These are phyloP conservation scores for Pachyseris speciosa DNA, from an alignment of 64 coral and sea anemone species.

Conservation along the genomic window DNA sequence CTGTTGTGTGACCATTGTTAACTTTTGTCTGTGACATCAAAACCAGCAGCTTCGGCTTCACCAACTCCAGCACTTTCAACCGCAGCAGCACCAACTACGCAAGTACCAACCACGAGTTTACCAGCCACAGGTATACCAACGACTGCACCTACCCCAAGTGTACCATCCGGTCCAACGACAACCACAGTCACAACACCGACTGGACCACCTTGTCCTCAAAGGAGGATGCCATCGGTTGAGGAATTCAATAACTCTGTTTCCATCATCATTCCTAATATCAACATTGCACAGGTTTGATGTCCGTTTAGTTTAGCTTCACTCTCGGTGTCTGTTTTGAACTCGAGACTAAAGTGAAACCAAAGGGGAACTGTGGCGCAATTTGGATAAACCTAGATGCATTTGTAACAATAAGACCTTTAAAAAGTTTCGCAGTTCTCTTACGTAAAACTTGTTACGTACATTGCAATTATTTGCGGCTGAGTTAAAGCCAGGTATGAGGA, in stretches of 20 bases:
- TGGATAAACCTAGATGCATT: too few relatives aligned
- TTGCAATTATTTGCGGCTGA: too few relatives aligned
- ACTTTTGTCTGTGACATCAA: too few relatives aligned
- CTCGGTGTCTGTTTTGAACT: neutral
- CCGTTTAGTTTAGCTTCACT: neutral
- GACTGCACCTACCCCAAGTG: neutral
- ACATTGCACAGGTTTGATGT: neutral
- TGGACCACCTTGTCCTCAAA: neutral
- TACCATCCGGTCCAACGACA: neutral
- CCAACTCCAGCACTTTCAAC: too few relatives aligned
- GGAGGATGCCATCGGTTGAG: neutral
- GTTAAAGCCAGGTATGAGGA: too few relatives aligned
- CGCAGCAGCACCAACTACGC: neutral
- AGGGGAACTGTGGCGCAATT: too few relatives aligned
- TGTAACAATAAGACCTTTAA: too few relatives aligned
- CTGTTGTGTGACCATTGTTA: too few relatives aligned
- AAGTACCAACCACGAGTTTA: neutral
- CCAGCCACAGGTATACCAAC: neutral
- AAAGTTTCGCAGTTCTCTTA: too few relatives aligned
- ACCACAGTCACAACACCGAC: neutral
- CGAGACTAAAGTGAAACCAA: too few relatives aligned
- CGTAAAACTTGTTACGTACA: too few relatives aligned
- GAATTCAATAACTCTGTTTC: neutral
- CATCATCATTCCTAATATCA: neutral
- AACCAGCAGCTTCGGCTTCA: too few relatives aligned